Conservation (phyloP, 2,113 vertebrate genomes). For the Trogon surrucura region DNA sequence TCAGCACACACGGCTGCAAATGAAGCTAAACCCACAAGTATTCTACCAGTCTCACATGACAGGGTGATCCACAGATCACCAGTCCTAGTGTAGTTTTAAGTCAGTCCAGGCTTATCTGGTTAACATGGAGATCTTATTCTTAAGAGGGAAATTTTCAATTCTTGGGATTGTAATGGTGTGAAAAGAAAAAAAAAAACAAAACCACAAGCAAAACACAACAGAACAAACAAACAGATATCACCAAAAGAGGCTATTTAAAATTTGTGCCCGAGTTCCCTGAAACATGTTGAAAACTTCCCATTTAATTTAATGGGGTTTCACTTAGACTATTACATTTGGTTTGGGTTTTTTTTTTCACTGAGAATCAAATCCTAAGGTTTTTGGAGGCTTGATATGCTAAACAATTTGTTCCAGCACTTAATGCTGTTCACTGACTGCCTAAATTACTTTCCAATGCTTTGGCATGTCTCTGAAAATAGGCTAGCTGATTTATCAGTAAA, state of each 20-base stretch:
- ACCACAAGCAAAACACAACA: not conserved
- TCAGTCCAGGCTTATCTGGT: not conserved
- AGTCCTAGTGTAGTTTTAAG: not conserved
- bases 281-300: not conserved
- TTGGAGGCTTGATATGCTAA: not conserved
- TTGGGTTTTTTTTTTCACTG: not conserved
- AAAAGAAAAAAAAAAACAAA: not conserved
- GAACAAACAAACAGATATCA: not conserved
- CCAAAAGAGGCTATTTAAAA: not conserved
- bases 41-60: no score
- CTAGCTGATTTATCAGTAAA: slow-evolving; percentile 52
- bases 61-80: not conserved
- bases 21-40: not conserved
- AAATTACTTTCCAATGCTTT: slow-evolving; percentile 57
- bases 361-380: not conserved
- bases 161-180: no score
- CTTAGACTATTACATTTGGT: not conserved
- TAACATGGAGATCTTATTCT: not conserved
- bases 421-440: slow-evolving; percentile 31
- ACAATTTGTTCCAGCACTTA: slow-evolving; percentile 38
- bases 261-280: rapidly evolving
- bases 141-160: not conserved
- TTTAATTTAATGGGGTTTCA: not conserved
- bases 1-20: not conserved
- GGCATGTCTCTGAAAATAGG: not conserved